Conservation (phyloP, 2,113 vertebrate species). For the Apodemus sylvaticus region DNA sequence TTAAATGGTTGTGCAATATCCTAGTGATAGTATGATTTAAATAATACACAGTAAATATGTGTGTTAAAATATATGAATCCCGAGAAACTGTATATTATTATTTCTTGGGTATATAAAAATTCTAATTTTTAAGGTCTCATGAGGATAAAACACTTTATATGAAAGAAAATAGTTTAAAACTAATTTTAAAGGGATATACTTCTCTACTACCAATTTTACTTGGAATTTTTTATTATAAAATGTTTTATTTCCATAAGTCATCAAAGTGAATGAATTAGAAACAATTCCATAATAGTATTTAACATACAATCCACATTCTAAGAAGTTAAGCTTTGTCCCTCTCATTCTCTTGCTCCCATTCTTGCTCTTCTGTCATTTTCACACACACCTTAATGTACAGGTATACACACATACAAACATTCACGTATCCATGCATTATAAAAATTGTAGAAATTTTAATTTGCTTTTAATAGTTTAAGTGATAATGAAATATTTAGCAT, state of each 20-base stretch:
- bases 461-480: background rate
- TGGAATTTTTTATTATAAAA: conserved; percentile 23
- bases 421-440: background rate
- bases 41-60: background rate
- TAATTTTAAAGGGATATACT: background rate
- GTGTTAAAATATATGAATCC: too few relatives aligned
- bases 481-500: background rate
- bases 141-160: background rate
- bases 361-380: background rate
- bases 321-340: background rate
- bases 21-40: background rate
- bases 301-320: background rate
- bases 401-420: background rate
- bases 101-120: background rate
- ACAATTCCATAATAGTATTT: background rate
- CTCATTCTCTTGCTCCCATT: background rate
- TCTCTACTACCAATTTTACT: background rate
- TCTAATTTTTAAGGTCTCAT: conserved; percentile 15
- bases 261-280: background rate
- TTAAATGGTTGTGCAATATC: background rate
- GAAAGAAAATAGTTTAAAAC: background rate
- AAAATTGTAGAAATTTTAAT: background rate
- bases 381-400: background rate
- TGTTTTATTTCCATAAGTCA: background rate
- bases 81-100: background rate